Evolutionary conservation across 2,888 invertebrate genomes (phyloP).

Genomic region (Oligia fasciuncula): DNA sequence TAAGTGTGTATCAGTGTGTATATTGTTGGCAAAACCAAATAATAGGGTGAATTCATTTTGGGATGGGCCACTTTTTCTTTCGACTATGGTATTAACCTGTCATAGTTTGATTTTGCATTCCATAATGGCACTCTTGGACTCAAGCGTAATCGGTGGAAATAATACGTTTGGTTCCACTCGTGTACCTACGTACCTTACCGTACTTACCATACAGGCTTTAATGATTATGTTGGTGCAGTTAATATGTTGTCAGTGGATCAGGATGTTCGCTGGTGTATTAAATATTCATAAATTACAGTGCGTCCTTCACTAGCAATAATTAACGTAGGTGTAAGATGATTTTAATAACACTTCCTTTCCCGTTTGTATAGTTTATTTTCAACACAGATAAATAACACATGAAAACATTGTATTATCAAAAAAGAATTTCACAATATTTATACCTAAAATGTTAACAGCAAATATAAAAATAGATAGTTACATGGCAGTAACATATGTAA

Average conservation of each 20-base stretch:
- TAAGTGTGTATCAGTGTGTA: not conserved
- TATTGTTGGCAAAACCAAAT: not conserved
- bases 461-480: not conserved
- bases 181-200: not conserved
- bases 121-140: not conserved
- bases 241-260: conserved; percentile 33
- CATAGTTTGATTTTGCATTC: not conserved
- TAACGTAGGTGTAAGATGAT: conserved; percentile 36
- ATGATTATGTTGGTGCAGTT: conserved; percentile 21
- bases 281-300: conserved; percentile 49
- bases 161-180: not conserved
- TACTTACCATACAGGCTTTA: conserved; percentile 8
- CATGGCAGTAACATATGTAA: conserved; percentile 1
- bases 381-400: conserved; percentile 28
- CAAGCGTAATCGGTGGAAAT: not conserved
- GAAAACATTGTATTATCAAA: conserved; percentile 16
- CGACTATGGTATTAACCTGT: no score
- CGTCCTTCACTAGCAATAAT: conserved; percentile 48
- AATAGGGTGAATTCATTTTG: not conserved
- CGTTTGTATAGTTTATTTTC: conserved; percentile 24
- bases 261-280: conserved; percentile 47
- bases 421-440: conserved; percentile 2
- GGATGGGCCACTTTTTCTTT: not conserved
- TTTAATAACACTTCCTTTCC: conserved; percentile 53
- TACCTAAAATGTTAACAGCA: conserved; percentile 13